Evolutionary conservation across 2,888 invertebrate genomes (phyloP).

Genomic region (Sylvicola cinctus): DNA sequence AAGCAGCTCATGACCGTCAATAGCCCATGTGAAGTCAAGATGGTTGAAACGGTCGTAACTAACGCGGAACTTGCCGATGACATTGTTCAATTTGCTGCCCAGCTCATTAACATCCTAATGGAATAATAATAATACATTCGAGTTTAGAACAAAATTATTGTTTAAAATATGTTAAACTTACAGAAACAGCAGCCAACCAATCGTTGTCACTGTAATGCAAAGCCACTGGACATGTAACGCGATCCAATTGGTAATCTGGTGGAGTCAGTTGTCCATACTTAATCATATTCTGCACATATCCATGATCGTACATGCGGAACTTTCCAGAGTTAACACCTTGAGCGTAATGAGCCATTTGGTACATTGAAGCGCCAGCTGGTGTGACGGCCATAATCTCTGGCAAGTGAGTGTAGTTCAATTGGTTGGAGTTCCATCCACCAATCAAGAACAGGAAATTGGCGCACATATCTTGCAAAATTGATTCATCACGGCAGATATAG

Average conservation of each 20-base stretch:
- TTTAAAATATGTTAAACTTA: too few relatives aligned
- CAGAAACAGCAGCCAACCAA: constrained; percentile 30
- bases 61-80: constrained; percentile 28
- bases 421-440: constrained; percentile 35
- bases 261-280: constrained; percentile 32
- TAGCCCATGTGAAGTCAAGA: constrained; percentile 45
- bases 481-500: constrained; percentile 32
- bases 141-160: too few relatives aligned
- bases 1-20: constrained; percentile 33
- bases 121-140: too few relatives aligned
- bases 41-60: constrained; percentile 19
- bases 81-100: constrained; percentile 15
- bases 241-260: constrained; percentile 34
- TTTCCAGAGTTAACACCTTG: constrained; percentile 35
- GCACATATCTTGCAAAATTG: constrained; percentile 36
- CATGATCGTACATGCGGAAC: constrained; percentile 37
- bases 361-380: constrained; percentile 48
- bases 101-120: constrained; percentile 3
- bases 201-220: constrained; percentile 44
- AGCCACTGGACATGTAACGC: constrained; percentile 36
- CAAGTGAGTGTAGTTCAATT: constrained; percentile 36
- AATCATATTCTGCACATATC: constrained; percentile 28
- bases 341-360: constrained; percentile 49
- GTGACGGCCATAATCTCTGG: constrained; percentile 44
- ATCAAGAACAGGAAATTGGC: constrained; percentile 43